A percentile compares a stretch with the other conserved stretches of the same genome.
Evolutionary conservation across 2,113 vertebrate genomes (phyloP).

Genomic region (Hoplias malabaricus): DNA sequence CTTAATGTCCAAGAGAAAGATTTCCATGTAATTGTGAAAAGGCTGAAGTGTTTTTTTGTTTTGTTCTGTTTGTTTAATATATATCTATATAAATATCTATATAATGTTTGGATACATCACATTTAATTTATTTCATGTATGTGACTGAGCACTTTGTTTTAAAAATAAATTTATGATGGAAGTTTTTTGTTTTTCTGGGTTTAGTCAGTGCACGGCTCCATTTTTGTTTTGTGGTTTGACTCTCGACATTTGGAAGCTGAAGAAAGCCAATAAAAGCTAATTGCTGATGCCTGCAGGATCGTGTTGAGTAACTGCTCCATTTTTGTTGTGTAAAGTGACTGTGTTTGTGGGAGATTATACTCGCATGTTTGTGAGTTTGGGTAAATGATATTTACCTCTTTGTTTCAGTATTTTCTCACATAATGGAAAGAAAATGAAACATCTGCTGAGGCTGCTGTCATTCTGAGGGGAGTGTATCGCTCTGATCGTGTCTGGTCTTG

Average conservation of each 20-base stretch:
- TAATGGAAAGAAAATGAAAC: too few species aligned
- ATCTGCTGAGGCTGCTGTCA: too few species aligned
- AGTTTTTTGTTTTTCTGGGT: conserved; percentile 36
- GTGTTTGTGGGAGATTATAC: not conserved
- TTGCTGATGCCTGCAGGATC: not conserved
- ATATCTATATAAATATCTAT: conserved; percentile 65
- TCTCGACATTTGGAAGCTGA: conserved; percentile 37
- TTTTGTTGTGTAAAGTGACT: conserved; percentile 9
- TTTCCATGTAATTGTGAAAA: conserved; percentile 47
- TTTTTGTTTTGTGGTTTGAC: conserved; percentile 21
- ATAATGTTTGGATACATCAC: conserved; percentile 64
- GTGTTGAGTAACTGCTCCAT: conserved; percentile 21
- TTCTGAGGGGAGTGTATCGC: not conserved
- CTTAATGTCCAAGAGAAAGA: conserved; percentile 44
- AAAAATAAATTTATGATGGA: conserved; percentile 70
- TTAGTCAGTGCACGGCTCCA: conserved; percentile 28
- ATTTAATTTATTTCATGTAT: conserved; percentile 74
- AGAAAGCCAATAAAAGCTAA: conserved; percentile 42
- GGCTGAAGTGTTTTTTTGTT: conserved; percentile 56
- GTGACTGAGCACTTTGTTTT: conserved; percentile 72
- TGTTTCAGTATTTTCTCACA: too few species aligned
- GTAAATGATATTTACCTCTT: too few species aligned
- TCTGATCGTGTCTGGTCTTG: not conserved
- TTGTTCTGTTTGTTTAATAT: conserved; percentile 66
- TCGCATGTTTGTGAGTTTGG: not conserved